Evolutionary conservation across 2,113 vertebrate species (phyloP).

Genomic region (Podilymbus podiceps): DNA sequence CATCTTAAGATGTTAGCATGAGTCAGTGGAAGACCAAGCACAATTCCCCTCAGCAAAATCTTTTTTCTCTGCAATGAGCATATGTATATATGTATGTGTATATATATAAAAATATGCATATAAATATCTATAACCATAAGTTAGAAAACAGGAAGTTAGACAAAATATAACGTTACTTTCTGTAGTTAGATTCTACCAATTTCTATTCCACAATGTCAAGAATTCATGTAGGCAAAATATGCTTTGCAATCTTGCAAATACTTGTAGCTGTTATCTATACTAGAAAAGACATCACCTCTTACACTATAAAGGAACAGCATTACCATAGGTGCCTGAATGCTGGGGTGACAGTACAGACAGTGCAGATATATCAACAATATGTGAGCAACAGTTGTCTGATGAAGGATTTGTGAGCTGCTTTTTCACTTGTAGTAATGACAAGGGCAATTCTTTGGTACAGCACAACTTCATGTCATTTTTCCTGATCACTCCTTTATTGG

Average conservation of each 20-base stretch:
- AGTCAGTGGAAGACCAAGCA: not conserved
- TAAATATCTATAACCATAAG: not conserved
- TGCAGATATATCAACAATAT: not conserved
- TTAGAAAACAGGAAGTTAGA: not conserved
- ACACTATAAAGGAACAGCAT: not conserved
- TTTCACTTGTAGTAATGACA: not conserved
- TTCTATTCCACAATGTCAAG: not conserved
- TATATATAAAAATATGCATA: not conserved
- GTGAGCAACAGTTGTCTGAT: not conserved
- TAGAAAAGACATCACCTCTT: not conserved
- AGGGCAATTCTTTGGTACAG: not conserved
- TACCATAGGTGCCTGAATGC: not conserved
- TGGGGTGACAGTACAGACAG: not conserved
- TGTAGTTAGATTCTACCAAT: not conserved
- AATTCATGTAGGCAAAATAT: not conserved
- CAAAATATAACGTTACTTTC: not conserved
- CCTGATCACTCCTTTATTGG: not conserved
- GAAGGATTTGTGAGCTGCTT: not conserved
- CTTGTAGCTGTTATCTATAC: not conserved
- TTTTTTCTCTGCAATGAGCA: not conserved
- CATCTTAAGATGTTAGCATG: not conserved
- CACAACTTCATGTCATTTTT: not conserved
- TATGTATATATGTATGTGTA: not conserved
- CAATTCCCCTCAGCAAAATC: not conserved
- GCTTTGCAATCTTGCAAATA: not conserved